Base-by-base conservation (phyloP, 2,888 invertebrate genomes). In the Terebella lapidaria region DNA sequence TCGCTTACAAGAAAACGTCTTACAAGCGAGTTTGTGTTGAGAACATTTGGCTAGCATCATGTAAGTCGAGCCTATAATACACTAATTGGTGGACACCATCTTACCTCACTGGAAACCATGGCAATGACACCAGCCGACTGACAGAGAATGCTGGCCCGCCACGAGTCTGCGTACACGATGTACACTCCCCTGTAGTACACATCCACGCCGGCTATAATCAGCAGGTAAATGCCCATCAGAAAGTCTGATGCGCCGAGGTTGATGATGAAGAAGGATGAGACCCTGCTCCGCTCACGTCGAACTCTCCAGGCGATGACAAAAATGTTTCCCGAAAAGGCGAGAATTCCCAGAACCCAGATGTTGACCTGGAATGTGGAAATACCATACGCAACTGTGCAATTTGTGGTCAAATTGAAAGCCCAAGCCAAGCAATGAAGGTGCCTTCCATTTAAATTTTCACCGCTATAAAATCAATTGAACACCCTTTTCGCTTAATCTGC, bases 201-300 rank as follows among this genome's bases (percentile, higher is more conserved):
- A 42, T 61, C 61, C 27, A 60, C 58, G 2, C 55, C 78, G 3
- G 85, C 86, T 63, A 86, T 86, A 46, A 84, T 79, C 61, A 86
- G 83, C 60, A 86, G 75, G 72, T 86, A 86, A 47, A 86, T 73
- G 26, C 86, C 86, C 87, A 87, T 87, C 42, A 87, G 76, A 4
- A 86, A 80, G 72, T 87, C 87, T 24, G 86, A 85, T 55, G 84
- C 77, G 0, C 86, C 85, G 66, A 87, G 78, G 71, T 86, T 86
- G 66, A 85, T 83, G 62, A 87, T 81, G 75, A 86, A 67, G 55
- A 67, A 64, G 28, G 64, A 64, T 2, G 67, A 53, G 22, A 62
- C 60, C 15, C 45, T 54, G 4, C 45, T 18, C 18, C 63, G 28
- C 30, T 66, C 66, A 10, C 59, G 86, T 66, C 86, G 85, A 20